Evolutionary conservation across 2,888 invertebrate species (phyloP).

Genomic region (Callyntrura guangdongensis): DNA sequence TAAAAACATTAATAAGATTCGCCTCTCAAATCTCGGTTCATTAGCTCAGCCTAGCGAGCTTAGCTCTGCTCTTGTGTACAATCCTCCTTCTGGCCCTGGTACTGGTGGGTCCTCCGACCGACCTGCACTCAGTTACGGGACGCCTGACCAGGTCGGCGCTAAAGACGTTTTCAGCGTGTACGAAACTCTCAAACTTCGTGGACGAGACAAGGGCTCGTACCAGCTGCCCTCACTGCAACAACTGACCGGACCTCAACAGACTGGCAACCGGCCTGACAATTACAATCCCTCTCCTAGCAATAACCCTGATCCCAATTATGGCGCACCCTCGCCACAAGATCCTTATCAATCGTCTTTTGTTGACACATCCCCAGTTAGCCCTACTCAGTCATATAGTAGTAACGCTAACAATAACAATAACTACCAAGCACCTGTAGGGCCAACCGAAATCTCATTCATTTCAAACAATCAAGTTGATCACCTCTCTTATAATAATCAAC

Average conservation of each 20-base stretch:
- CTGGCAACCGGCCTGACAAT: conserved; percentile 80
- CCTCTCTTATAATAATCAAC: conserved; percentile 63
- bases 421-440: conserved; percentile 51
- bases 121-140: conserved; percentile 82
- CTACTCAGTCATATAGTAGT: conserved; percentile 81
- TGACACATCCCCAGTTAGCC: conserved; percentile 74
- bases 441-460: conserved; percentile 68
- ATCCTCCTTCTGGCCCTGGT: conserved; percentile 61
- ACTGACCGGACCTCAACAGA: conserved; percentile 78
- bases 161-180: conserved; percentile 83
- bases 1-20: conserved; percentile 63
- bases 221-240: conserved; percentile 77
- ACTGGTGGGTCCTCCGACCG: conserved; percentile 77
- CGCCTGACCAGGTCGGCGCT: conserved; percentile 82
- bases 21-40: conserved; percentile 71
- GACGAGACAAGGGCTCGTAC: conserved; percentile 77
- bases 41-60: conserved; percentile 72
- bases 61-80: conserved; percentile 42
- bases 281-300: conserved; percentile 58
- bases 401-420: conserved; percentile 54
- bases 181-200: conserved; percentile 82
- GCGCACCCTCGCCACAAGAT: conserved; percentile 65
- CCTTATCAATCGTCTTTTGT: conserved; percentile 70
- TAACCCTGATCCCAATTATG: conserved; percentile 73
- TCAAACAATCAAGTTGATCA: conserved; percentile 73